These are phyloP conservation scores for Cydia strobilella DNA, from an alignment of 1,140 invertebrate species.

Conservation along the genomic window DNA sequence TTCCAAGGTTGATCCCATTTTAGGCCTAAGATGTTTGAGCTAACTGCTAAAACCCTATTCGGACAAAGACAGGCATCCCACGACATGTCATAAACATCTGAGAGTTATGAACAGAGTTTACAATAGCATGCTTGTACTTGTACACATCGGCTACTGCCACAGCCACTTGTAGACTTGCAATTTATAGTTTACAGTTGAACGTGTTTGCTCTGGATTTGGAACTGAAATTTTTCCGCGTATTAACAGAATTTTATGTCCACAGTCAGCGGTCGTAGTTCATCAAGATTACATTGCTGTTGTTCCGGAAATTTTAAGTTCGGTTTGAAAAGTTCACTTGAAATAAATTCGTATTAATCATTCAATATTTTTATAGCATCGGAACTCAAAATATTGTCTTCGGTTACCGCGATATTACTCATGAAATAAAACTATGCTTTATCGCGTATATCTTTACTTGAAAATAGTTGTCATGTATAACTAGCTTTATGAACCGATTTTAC, in stretches of 20 bases:
- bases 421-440: too few relatives aligned
- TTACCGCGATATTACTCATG: too few relatives aligned
- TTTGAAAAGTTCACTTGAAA: not conserved
- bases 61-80: not conserved
- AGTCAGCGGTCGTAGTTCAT: not conserved
- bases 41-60: too few relatives aligned
- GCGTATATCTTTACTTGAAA: too few relatives aligned
- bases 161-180: not conserved
- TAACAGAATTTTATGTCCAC: not conserved
- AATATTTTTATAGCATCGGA: too few relatives aligned
- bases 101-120: not conserved
- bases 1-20: too few relatives aligned
- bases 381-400: too few relatives aligned
- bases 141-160: constrained; percentile 11
- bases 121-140: not conserved
- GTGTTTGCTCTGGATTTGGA: not conserved
- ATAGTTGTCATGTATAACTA: too few relatives aligned
- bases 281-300: not conserved
- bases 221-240: not conserved
- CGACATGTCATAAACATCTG: not conserved
- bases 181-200: not conserved
- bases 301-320: not conserved
- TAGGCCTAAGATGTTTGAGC: too few relatives aligned
- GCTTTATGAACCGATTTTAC: too few relatives aligned
- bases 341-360: not conserved